Evolutionary conservation across 2,797 vertebrate species (phyloP).

Genomic region (Micrastur ruficollis): DNA sequence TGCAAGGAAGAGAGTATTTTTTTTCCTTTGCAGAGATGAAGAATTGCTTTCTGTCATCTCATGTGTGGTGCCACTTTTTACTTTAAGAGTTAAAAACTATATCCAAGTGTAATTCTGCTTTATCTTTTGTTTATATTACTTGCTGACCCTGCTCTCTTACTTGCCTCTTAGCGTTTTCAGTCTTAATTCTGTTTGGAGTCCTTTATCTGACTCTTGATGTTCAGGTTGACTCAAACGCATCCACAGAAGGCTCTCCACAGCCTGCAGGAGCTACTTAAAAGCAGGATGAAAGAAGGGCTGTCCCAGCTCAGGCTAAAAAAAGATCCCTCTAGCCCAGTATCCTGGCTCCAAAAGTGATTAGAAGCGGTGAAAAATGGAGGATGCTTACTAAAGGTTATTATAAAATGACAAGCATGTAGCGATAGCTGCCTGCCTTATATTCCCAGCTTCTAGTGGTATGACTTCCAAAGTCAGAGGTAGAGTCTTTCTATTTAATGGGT

Average conservation of each 20-base stretch:
- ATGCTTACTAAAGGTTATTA: not conserved
- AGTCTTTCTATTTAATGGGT: not conserved
- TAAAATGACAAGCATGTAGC: not conserved
- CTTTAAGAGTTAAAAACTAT: not conserved
- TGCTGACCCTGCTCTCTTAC: not conserved
- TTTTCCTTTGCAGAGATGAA: not conserved
- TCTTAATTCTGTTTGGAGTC: not conserved
- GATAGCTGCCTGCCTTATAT: not conserved
- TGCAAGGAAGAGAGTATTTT: not conserved
- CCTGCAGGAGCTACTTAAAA: not conserved
- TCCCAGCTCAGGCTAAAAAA: not conserved
- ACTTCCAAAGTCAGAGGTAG: not conserved
- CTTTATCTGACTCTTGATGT: not conserved
- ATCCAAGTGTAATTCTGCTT: not conserved
- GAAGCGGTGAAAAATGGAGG: not conserved
- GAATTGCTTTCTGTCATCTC: not conserved
- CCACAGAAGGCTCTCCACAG: not conserved
- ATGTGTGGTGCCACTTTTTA: not conserved
- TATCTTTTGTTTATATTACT: not conserved
- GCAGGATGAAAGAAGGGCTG: not conserved
- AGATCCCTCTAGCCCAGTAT: not conserved
- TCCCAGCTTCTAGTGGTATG: not conserved
- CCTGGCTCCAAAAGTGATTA: not conserved
- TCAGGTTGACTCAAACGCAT: not conserved
- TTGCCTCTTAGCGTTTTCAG: not conserved